Evolutionary conservation across 2,888 invertebrate species (phyloP).

Genomic region (Empis livida): DNA sequence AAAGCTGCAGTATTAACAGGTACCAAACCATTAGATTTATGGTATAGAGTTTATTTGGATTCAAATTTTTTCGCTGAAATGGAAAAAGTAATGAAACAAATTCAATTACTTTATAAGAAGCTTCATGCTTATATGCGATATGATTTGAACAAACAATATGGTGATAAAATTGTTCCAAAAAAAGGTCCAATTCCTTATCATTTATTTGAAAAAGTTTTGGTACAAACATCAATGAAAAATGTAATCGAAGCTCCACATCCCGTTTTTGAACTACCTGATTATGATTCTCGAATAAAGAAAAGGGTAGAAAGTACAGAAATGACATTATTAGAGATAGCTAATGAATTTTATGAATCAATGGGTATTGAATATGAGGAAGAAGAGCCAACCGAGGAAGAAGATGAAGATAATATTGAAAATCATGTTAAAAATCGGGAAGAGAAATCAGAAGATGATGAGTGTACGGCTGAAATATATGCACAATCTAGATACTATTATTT

Average conservation of each 20-base stretch:
- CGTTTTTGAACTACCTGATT: neutral
- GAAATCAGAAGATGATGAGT: slow-evolving; percentile 7
- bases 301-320: neutral
- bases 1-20: slow-evolving; percentile 12
- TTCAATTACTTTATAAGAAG: slow-evolving; percentile 62
- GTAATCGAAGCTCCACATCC: slow-evolving; percentile 1
- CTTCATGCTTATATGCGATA: slow-evolving; percentile 64
- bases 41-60: slow-evolving; percentile 20
- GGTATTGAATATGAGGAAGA: slow-evolving; percentile 4
- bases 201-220: slow-evolving; percentile 5
- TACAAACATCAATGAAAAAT: slow-evolving; percentile 1
- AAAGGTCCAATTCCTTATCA: slow-evolving; percentile 7
- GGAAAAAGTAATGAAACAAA: slow-evolving; percentile 49
- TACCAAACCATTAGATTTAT: slow-evolving; percentile 14
- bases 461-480: slow-evolving; percentile 30
- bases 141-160: slow-evolving; percentile 34
- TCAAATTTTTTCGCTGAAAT: slow-evolving; percentile 35
- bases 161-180: neutral
- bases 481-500: slow-evolving; percentile 22
- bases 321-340: neutral
- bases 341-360: slow-evolving; percentile 7
- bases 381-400: neutral
- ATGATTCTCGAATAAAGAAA: neutral
- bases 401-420: neutral
- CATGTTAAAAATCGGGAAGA: neutral